Base-by-base conservation (phyloP, 2,888 invertebrate species). In the Doris montereyensis region DNA sequence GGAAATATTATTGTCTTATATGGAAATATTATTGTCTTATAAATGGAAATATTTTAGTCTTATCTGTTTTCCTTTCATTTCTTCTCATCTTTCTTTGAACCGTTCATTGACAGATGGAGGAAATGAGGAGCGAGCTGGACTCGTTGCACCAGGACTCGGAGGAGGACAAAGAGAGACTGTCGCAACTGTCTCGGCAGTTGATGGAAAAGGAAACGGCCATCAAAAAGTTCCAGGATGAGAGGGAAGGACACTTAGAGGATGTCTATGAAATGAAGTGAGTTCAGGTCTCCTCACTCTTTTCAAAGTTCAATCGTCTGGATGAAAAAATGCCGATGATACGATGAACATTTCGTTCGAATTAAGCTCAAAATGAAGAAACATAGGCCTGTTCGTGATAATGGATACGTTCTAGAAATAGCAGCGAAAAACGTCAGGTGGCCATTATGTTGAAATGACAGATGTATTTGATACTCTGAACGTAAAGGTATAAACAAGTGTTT, bases 211-310 rank as follows among this genome's bases (percentile, higher is more conserved):
- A 96, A 87, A 92, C 91, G 32, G 93, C 94, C 83, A 92, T 96
- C 70, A 92, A 93, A 57, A 92, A 93, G 81, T 93, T 95, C 82
- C 92, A 94, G 81, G 92, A 92, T 17, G 95, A 90, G 90, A 93
- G 95, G 84, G 93, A 94, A 83, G 93, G 93, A 76, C 94, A 96
- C 88, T 92, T 96, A 84, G 94, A 94, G 88, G 95, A 96, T 90
- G 93, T 96, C 79, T 94, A 95, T 84, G 94, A 94, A 89, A 94
- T 95, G 93, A 95, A 96, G 96, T 97, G 92, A 93, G 94, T 90
- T 3, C 8, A 10, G 10, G 4, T 10, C n/a, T n/a, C 30, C 8
- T 24, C 26, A 28, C 21, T 68, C 30, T 68, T 30, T 5, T 30
- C 30, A n/a, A n/a, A n/a, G n/a, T n/a, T n/a, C n/a, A n/a, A n/a